Percentiles rank a stretch among this genome's conserved stretches.
Evolutionary conservation across 2,113 vertebrate genomes (phyloP).

Genomic region (Syrmaticus mikado): DNA sequence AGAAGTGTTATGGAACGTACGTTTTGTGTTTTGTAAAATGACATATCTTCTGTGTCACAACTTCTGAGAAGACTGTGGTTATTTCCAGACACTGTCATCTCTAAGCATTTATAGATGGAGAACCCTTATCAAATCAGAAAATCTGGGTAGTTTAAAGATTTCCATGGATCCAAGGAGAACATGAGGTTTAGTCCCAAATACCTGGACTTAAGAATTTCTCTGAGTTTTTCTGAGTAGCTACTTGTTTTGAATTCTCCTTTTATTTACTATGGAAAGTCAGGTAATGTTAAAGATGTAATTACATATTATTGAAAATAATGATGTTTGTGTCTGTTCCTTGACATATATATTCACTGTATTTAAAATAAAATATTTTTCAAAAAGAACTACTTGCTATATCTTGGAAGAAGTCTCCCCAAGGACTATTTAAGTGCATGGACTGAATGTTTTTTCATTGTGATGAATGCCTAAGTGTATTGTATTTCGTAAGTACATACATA

Average conservation of each 20-base stretch:
- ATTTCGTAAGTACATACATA: not conserved
- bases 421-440: not conserved
- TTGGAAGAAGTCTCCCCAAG: not conserved
- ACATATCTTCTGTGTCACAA: not conserved
- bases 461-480: not conserved
- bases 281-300: not conserved
- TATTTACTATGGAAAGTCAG: not conserved
- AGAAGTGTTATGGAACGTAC: not conserved
- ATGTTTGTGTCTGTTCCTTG: accelerated
- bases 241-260: not conserved
- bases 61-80: not conserved
- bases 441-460: not conserved
- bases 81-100: not conserved
- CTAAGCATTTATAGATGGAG: not conserved
- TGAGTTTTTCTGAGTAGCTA: not conserved
- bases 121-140: not conserved
- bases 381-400: not conserved
- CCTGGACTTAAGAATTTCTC: not conserved
- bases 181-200: not conserved
- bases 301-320: not conserved
- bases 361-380: not conserved
- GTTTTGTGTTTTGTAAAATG: not conserved
- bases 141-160: not conserved
- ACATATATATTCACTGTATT: not conserved
- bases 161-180: not conserved